phyloP scores from a whole-genome alignment of 2,797 vertebrate species.

The Anguilla anguilla region DNA sequence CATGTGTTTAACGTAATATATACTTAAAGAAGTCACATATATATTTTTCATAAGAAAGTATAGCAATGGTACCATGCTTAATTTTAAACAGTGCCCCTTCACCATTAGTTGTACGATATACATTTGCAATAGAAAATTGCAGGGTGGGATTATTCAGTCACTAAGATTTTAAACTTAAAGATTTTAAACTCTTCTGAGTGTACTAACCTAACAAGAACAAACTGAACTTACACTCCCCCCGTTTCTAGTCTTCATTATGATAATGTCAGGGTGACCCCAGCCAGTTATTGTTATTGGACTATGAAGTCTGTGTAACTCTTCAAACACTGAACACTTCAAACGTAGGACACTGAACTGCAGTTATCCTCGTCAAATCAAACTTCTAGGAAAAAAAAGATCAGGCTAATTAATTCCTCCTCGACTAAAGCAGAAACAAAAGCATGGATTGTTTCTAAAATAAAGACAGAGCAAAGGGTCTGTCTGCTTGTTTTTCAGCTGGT shows the following conservation, averaged over 20 bases:
- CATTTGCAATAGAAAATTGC: no score
- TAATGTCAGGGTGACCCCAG: neutral
- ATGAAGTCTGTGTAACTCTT: neutral
- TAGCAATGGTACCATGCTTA: no score
- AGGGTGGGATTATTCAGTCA: no score
- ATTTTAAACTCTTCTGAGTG: neutral
- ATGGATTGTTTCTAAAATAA: neutral
- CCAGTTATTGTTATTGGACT: neutral
- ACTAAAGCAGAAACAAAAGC: neutral
- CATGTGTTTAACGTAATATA: no score
- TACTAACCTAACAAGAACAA: no score
- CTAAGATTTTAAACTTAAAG: no score
- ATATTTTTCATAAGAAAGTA: no score
- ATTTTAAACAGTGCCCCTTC: no score
- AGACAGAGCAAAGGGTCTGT: neutral
- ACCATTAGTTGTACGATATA: no score
- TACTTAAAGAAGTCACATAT: no score
- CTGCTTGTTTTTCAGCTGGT: neutral
- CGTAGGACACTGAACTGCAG: neutral
- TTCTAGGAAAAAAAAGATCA: neutral
- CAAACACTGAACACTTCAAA: neutral
- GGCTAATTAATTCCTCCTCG: neutral
- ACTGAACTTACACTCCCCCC: neutral
- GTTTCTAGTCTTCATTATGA: neutral
- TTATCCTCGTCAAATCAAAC: slow-evolving; percentile 10